Evolutionary conservation across 2,797 vertebrate species (phyloP), one percentile per base, ranked within the genome.

Genomic region (Leptoclinus maculatus): DNA sequence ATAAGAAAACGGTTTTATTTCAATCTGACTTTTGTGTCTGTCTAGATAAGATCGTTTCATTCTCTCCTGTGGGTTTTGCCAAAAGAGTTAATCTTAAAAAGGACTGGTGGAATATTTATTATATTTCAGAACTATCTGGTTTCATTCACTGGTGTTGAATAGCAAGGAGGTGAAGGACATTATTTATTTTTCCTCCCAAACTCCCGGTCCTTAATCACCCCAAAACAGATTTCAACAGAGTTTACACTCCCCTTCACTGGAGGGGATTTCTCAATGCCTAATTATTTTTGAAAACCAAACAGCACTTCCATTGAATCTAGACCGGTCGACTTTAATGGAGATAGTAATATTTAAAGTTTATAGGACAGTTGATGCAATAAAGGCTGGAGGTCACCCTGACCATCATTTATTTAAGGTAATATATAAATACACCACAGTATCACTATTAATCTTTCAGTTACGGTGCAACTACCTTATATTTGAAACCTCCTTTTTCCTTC

Each of bases 241-340:
- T 64, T 72, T 29, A 47, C 23, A 82, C 91, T 89, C 90, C 85
- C 80, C 74, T 69, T 72, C 32, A n/a, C 16, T 25, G 12, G 59
- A 78, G 23, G 41, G 8, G 69, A 81, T 78, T 76, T 78, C 34
- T 80, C 32, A 65, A 12, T 17, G 68, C 10, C 78, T 77, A 68
- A 90, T 91, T 85, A 84, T 74, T 72, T 90, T 76, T 87, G 76
- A 89, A 83, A 84, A 74, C 59, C 39, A 86, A 86, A 51, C 83
- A 85, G 83, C 62, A 51, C 32, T 66, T 69, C 11, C 13, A 47
- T 54, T 9, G n/a, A 62, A 66, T 63, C 32, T 56, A 63, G 32
- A 54, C 23, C 34, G 39, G 47, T 9, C 13, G 0, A 6, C 25
- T 58, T 41, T n/a, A 43, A 71, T 65, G 5, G 13, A 72, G 65